phyloP scores from a whole-genome alignment of 1,140 invertebrate species.

The Drosophila bipectinata region DNA sequence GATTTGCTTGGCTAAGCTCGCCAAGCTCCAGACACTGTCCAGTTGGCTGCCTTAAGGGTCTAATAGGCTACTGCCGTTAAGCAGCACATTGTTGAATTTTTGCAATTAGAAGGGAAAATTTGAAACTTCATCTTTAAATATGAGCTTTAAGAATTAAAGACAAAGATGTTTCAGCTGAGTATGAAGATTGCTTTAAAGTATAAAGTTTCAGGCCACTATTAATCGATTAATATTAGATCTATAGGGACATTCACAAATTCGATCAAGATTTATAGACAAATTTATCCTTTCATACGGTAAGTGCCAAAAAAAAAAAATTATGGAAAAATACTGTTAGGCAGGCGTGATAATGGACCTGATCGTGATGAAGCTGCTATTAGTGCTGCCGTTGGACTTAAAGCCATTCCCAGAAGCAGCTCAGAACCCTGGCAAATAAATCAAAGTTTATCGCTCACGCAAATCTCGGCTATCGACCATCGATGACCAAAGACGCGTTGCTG shows the following conservation, averaged over 20 bases:
- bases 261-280: neutral
- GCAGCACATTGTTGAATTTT: neutral
- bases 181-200: no score
- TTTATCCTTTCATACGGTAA: neutral
- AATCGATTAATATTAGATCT: no score
- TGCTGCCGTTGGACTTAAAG: neutral
- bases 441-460: conserved; percentile 41
- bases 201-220: no score
- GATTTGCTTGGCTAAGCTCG: conserved; percentile 60
- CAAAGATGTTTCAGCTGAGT: no score
- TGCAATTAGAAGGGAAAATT: no score
- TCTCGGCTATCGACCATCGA: conserved; percentile 42
- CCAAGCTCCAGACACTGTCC: conserved; percentile 36
- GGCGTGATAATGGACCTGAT: conserved; percentile 4
- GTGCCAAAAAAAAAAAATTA: neutral
- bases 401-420: conserved; percentile 22
- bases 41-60: conserved; percentile 43
- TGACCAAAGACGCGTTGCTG: conserved; percentile 36
- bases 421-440: conserved; percentile 47
- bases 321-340: conserved; percentile 3
- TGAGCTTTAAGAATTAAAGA: no score
- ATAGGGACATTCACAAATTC: neutral
- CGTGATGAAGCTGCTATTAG: neutral
- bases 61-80: conserved; percentile 5
- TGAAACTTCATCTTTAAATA: no score